A percentile compares a stretch with the other conserved stretches of the same genome.
These are phyloP conservation scores for Pelochelys cantorii DNA, from an alignment of 2,797 vertebrate species.

Conservation along the genomic window DNA sequence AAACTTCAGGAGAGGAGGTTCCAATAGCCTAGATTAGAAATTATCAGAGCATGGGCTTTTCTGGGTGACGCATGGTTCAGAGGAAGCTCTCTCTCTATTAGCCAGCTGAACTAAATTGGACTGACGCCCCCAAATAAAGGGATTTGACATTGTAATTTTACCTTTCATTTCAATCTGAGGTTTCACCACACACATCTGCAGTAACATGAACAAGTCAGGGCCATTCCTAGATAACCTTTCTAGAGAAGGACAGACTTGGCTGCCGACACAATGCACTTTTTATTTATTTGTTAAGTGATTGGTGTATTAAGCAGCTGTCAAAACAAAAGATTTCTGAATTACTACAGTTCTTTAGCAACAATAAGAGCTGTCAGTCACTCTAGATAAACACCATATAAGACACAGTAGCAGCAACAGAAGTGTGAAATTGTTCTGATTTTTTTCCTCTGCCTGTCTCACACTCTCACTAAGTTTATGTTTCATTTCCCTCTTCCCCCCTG, in stretches of 20 bases:
- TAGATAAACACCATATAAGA: neutral
- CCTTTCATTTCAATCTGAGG: neutral
- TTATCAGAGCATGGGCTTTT: neutral
- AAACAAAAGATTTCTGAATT: neutral
- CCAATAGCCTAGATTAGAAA: neutral
- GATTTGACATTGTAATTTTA: neutral
- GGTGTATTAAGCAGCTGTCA: neutral
- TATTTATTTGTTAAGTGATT: neutral
- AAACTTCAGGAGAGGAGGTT: neutral
- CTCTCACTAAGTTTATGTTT: neutral
- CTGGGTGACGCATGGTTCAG: neutral
- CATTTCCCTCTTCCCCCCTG: neutral
- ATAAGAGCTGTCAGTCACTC: neutral
- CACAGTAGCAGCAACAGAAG: rapidly evolving
- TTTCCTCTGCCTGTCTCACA: neutral
- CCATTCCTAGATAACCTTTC: neutral
- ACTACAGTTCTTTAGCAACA: neutral
- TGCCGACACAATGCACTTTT: neutral
- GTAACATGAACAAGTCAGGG: neutral
- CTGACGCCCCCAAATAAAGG: neutral
- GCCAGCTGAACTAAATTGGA: neutral
- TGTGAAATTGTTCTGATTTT: neutral
- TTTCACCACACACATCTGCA: neutral
- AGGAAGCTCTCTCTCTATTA: neutral
- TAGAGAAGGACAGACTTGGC: neutral